Evolutionary conservation across 1,140 invertebrate genomes (phyloP).

Genomic region (Stegodyphus mimosarum): DNA sequence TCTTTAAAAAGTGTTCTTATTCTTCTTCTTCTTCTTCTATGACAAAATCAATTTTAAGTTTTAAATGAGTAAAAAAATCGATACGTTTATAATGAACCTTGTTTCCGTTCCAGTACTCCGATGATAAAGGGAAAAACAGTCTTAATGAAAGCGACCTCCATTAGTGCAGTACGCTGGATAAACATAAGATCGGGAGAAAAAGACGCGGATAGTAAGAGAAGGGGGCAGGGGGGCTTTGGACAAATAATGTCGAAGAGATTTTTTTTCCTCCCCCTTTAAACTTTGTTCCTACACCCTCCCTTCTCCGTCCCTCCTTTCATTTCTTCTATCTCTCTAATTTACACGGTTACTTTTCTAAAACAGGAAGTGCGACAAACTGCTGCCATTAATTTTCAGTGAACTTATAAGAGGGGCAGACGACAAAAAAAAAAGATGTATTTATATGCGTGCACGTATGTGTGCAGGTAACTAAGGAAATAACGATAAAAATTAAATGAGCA

Average conservation of each 20-base stretch:
- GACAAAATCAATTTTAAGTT: constrained; percentile 61
- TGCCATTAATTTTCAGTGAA: constrained; percentile 60
- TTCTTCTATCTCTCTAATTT: constrained; percentile 61
- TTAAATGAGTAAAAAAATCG: constrained; percentile 61
- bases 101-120: constrained; percentile 53
- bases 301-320: constrained; percentile 17
- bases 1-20: constrained; percentile 61
- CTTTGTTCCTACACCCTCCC: constrained; percentile 22
- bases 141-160: constrained; percentile 59
- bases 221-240: constrained; percentile 23
- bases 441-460: constrained; percentile 18
- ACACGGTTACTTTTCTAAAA: constrained; percentile 60
- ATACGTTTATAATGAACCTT: constrained; percentile 60
- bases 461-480: constrained; percentile 56
- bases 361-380: constrained; percentile 59
- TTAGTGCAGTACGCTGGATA: constrained; percentile 55
- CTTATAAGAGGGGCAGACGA: constrained; percentile 33
- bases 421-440: constrained; percentile 17
- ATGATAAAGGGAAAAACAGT: constrained; percentile 61
- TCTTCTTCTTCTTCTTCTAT: constrained; percentile 59
- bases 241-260: constrained; percentile 52
- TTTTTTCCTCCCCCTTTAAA: constrained; percentile 51
- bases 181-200: constrained; percentile 54
- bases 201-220: neutral
- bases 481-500: constrained; percentile 61